Conservation (phyloP, 1,140 invertebrate species). For the Sarcophaga peregrina region DNA sequence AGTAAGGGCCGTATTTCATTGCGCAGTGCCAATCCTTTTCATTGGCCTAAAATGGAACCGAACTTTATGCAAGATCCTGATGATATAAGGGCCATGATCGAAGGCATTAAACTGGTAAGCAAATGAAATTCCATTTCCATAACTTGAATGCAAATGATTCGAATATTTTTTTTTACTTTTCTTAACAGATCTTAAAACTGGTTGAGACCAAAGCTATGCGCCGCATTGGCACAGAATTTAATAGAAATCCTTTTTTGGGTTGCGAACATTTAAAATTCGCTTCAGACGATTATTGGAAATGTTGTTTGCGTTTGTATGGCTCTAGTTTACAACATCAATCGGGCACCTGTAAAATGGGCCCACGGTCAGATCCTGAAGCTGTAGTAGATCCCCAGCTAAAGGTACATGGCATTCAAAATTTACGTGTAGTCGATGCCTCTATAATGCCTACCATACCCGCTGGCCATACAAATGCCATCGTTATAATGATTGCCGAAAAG, state of each 20-base stretch:
- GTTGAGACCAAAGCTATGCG: conserved; percentile 73
- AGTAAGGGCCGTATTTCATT: conserved; percentile 78
- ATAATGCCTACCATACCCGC: conserved; percentile 75
- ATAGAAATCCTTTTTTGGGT: conserved; percentile 74
- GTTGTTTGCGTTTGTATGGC: conserved; percentile 74
- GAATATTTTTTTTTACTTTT: conserved; percentile 14
- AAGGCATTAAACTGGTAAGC: conserved; percentile 78
- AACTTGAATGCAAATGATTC: no score
- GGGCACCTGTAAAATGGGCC: conserved; percentile 84
- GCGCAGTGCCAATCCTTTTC: conserved; percentile 75
- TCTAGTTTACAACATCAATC: conserved; percentile 82
- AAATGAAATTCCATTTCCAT: not conserved
- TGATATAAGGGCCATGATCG: conserved; percentile 76
- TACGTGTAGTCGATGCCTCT: conserved; percentile 81
- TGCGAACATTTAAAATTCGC: conserved; percentile 73
- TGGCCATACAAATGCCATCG: conserved; percentile 73
- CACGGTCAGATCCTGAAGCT: conserved; percentile 72
- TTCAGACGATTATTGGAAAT: conserved; percentile 80
- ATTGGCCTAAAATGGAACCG: conserved; percentile 79
- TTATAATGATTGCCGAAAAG: conserved; percentile 75
- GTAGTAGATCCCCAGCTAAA: conserved; percentile 81
- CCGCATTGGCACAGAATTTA: conserved; percentile 72
- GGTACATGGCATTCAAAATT: conserved; percentile 75
- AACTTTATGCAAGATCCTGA: conserved; percentile 79
- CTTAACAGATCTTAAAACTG: conserved; percentile 71